These are phyloP conservation scores for Zaprionus nigranus DNA, from an alignment of 1,140 invertebrate species.

Conservation along the genomic window DNA sequence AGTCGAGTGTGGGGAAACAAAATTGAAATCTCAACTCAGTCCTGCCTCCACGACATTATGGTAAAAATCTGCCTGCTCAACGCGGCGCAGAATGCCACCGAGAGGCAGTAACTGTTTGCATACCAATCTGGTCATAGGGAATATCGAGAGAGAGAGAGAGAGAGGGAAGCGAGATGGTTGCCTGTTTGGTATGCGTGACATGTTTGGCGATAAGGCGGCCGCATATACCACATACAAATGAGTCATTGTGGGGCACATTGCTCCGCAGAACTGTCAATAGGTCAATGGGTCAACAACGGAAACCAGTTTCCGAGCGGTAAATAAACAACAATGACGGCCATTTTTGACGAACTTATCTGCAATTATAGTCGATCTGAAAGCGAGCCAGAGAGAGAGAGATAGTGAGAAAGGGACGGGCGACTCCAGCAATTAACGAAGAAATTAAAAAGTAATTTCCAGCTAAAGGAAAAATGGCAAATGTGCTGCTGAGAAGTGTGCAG, in stretches of 20 bases:
- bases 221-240: conserved; percentile 75
- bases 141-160: conserved; percentile 3
- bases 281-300: conserved; percentile 67
- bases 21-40: conserved; percentile 69
- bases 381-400: conserved; percentile 18
- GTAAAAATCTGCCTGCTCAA: conserved; percentile 12
- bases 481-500: neutral
- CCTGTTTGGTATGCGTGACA: conserved; percentile 72
- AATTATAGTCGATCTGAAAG: conserved; percentile 16
- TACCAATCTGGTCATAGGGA: conserved; percentile 68
- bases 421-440: conserved; percentile 65
- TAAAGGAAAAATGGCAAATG: conserved; percentile 24
- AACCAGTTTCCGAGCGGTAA: conserved; percentile 15
- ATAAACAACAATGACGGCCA: neutral
- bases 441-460: conserved; percentile 77
- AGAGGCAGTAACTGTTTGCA: conserved; percentile 61
- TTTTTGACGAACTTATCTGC: conserved; percentile 4
- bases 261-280: conserved; percentile 55
- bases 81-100: conserved; percentile 4
- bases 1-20: conserved; percentile 15
- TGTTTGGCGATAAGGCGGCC: conserved; percentile 61
- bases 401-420: no score
- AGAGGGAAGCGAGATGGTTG: conserved; percentile 22
- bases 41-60: conserved; percentile 40
- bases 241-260: conserved; percentile 68